Evolutionary conservation across 2,113 vertebrate genomes (phyloP).

Genomic region (Epinephelus moara): DNA sequence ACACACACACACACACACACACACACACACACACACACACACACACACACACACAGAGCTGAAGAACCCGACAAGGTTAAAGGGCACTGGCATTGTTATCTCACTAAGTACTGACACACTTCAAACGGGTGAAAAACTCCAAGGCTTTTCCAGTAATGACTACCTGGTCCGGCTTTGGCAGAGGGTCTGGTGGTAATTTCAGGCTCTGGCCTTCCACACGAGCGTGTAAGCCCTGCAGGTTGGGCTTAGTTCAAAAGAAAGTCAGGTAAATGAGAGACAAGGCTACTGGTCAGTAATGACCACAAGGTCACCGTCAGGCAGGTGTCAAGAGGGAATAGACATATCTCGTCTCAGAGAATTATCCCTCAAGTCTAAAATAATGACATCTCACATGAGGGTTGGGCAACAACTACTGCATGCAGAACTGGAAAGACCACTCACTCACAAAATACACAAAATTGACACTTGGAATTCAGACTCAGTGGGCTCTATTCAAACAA

Average conservation of each 20-base stretch:
- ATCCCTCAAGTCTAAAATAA: constrained; percentile 36
- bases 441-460: not conserved
- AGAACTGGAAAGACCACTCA: not conserved
- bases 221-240: constrained; percentile 39
- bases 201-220: constrained; percentile 55
- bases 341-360: constrained; percentile 29
- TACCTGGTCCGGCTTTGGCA: constrained; percentile 59
- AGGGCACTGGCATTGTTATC: constrained; percentile 63
- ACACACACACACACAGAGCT: constrained; percentile 25
- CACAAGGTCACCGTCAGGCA: constrained; percentile 49
- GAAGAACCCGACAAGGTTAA: constrained; percentile 64
- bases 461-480: not conserved
- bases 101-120: constrained; percentile 78
- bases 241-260: constrained; percentile 63
- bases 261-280: constrained; percentile 69
- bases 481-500: too few species aligned
- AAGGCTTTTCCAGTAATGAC: constrained; percentile 68
- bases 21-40: constrained; percentile 18
- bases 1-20: constrained; percentile 3
- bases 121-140: constrained; percentile 69
- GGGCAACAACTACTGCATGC: not conserved
- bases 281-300: constrained; percentile 50
- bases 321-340: constrained; percentile 26
- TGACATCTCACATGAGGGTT: not conserved
- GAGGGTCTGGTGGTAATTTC: constrained; percentile 71